Evolutionary conservation across 35 echinoderm and acorn worm genomes (phyloP), one percentile per base, ranked within the genome.

Genomic region (Ophiothrix spiculata): DNA sequence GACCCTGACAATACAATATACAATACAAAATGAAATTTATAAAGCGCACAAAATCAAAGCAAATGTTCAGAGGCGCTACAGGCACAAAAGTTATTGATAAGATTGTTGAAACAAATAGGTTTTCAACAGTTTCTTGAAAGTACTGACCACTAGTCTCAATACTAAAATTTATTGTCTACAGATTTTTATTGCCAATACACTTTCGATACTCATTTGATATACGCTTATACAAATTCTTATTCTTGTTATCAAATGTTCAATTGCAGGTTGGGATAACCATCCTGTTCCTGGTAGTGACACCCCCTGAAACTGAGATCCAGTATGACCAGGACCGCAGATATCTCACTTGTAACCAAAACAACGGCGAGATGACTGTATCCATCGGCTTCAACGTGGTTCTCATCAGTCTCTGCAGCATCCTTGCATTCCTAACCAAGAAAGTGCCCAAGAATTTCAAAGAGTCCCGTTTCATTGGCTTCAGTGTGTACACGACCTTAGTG

Each of bases 371-470:
- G 4, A 25, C 40, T 8, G 37, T 80, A 25, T 80, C 78, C 13
- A 4, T 38, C 36, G 1, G 15, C n/a, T 80, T 39, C 78, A 84
- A 87, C 46, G 8, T 81, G 14, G 33, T 90, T 32, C 49, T 94
- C 6, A 83, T 94, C 25, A 3, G 60, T 13, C 21, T 83, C 0
- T 90, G 88, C 54, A 86, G 87, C 39, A 78, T 85, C 39, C 81
- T 39, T 79, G 92, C 88, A 34, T 87, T 94, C 49, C 49, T 63
- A 14, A 77, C 92, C 1, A 77, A 88, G 1, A 80, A 85, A 23
- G 81, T 94, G 0, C 92, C 92, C 0, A 79, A 84, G 13, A 94
- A 94, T 64, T 94, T 87, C 37, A 90, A 87, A n/a, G 87, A 94
- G 35, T 80, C 87, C 0, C 76, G 84, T 32, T 94, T 94, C 75